Percentiles rank a stretch among this genome's conserved stretches.
phyloP scores from a whole-genome alignment of 2,797 vertebrate species.

The Nyctibius grandis region DNA sequence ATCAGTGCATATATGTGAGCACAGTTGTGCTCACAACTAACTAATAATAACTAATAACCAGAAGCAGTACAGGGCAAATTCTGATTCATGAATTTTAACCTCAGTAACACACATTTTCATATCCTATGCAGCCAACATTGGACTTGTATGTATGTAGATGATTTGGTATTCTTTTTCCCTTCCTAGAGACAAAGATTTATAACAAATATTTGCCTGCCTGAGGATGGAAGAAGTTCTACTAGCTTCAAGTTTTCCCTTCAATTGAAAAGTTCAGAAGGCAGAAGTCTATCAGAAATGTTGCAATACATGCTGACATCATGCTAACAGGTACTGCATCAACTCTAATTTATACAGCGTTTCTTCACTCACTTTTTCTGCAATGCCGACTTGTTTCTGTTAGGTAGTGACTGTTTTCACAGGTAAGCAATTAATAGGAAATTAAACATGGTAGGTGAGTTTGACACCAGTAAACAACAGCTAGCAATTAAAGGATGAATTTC shows the following conservation, averaged over 20 bases:
- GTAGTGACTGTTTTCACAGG: background rate
- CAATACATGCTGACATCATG: background rate
- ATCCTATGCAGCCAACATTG: background rate
- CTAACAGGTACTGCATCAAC: background rate
- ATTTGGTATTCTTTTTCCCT: background rate
- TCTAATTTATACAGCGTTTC: constrained; percentile 55
- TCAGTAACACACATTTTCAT: background rate
- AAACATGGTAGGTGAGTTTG: background rate
- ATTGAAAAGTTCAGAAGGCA: background rate
- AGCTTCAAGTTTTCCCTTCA: background rate
- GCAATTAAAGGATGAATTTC: background rate
- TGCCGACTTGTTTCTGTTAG: background rate
- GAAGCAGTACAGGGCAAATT: background rate
- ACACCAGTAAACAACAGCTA: background rate
- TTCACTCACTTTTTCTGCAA: background rate
- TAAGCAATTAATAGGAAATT: background rate
- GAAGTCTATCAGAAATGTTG: background rate
- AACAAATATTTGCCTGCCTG: background rate
- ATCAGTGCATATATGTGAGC: background rate
- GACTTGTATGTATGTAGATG: background rate
- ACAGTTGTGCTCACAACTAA: too few species aligned
- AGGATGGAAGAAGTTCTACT: background rate
- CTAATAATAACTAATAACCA: too few species aligned
- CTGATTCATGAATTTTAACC: background rate
- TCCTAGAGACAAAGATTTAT: background rate